These are phyloP conservation scores for Micrastur ruficollis DNA, from an alignment of 2,797 vertebrate species.

Conservation along the genomic window DNA sequence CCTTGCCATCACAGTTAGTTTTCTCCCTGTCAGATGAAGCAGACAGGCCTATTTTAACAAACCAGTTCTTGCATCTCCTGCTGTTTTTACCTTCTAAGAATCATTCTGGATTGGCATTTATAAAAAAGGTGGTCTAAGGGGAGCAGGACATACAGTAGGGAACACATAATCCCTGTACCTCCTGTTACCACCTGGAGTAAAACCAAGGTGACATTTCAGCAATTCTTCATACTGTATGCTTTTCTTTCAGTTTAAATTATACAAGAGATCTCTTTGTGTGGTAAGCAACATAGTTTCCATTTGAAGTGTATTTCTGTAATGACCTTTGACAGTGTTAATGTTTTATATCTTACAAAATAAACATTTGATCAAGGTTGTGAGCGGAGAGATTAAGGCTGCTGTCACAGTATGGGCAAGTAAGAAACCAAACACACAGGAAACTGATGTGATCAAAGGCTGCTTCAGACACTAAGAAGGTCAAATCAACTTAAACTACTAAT, in stretches of 20 bases:
- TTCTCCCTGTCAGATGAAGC: background rate
- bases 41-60: background rate
- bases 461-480: background rate
- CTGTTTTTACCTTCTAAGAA: background rate
- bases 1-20: background rate
- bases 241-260: background rate
- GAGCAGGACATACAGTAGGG: background rate
- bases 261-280: constrained; percentile 19
- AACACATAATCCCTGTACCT: background rate
- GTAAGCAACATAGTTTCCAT: constrained; percentile 8
- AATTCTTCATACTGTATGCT: background rate
- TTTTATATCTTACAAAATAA: constrained; percentile 17
- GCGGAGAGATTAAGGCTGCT: constrained; percentile 1
- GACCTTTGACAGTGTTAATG: constrained; percentile 5
- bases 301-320: constrained; percentile 1
- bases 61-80: background rate
- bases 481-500: background rate
- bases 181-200: background rate
- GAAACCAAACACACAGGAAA: background rate
- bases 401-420: background rate
- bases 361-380: background rate
- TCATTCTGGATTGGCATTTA: background rate
- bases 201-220: background rate
- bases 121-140: background rate
- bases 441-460: background rate